Evolutionary conservation across 2,888 invertebrate genomes (phyloP), one percentile per base, ranked within the genome.

Genomic region (Steromphala cineraria): DNA sequence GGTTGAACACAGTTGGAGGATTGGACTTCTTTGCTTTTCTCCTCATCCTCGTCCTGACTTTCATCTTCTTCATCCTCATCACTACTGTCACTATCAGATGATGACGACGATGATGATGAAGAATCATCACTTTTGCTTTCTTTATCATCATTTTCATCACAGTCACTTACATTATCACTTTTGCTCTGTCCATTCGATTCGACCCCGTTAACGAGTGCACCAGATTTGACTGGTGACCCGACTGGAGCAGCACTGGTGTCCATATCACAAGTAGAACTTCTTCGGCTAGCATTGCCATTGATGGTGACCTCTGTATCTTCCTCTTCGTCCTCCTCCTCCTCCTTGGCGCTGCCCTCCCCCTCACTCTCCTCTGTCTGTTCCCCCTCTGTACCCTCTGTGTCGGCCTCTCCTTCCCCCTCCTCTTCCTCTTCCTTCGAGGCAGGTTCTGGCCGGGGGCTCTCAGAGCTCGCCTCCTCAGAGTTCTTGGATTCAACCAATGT

Each of bases 61-160:
- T 77, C 76, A 67, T 84, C 67, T 55, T 80, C 81, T 17, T 82
- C 84, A 77, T 84, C 82, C 24, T 84, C 83, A 55, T 83, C 85
- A 78, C 80, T 80, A 53, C 81, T 79, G 36, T 80, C 82, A 82
- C 77, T 78, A 75, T 82, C 82, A 15, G 80, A 80, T 31, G 76
- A 76, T 80, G 62, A 79, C 53, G 40, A 81, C 75, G 55, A 53
- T 4, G 53, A 53, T 80, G 79, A 80, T 2, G 81, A 81, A 2
- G 83, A 83, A 52, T 80, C 81, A 62, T 77, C 77, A 62, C 75
- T 67, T n/a, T 82, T 55, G 21, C 19, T 53, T n/a, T 74, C 75
- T 24, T 52, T 71, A n/a, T 77, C 62, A 24, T 77, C 74, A 76
- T 71, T 52, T 55, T 78, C 75, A 74, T 56, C 83, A 71, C 80